Evolutionary conservation across 2,797 vertebrate genomes (phyloP).

Genomic region (Chromis chromis): DNA sequence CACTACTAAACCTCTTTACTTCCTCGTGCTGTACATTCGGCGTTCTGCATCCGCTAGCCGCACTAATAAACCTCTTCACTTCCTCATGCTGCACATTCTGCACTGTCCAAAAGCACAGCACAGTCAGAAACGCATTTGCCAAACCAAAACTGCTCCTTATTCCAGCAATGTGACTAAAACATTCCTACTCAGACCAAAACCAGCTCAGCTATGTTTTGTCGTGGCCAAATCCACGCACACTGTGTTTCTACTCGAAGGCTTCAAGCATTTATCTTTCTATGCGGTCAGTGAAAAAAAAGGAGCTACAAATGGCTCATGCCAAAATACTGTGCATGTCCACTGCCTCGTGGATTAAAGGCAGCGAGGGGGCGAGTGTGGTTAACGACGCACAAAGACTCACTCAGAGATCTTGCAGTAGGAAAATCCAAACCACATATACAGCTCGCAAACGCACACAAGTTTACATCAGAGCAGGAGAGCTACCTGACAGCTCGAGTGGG

Average conservation of each 20-base stretch:
- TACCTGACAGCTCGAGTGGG: constrained; percentile 39
- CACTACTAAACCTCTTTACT: constrained; percentile 15
- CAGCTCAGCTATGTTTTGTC: constrained; percentile 68
- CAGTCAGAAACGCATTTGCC: constrained; percentile 27
- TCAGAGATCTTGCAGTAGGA: constrained; percentile 22
- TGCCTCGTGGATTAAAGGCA: constrained; percentile 28
- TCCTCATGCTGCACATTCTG: constrained; percentile 23
- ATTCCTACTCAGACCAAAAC: constrained; percentile 74
- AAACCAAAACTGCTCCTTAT: constrained; percentile 68
- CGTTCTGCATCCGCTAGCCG: too few species aligned
- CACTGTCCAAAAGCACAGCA: constrained; percentile 28
- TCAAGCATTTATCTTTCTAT: constrained; percentile 42
- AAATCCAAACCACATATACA: constrained; percentile 45
- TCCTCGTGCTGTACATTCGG: constrained; percentile 19
- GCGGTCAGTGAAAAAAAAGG: constrained; percentile 41
- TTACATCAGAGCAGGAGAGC: constrained; percentile 23
- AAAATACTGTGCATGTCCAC: constrained; percentile 11
- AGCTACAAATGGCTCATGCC: constrained; percentile 36
- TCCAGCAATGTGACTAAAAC: constrained; percentile 67
- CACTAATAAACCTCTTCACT: constrained; percentile 16
- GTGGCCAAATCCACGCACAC: constrained; percentile 48
- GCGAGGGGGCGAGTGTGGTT: constrained; percentile 26
- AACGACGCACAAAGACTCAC: constrained; percentile 26
- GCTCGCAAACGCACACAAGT: constrained; percentile 25
- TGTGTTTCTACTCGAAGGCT: constrained; percentile 50